Conservation (phyloP, 2,797 vertebrate genomes). For the Lerista edwardsae region DNA sequence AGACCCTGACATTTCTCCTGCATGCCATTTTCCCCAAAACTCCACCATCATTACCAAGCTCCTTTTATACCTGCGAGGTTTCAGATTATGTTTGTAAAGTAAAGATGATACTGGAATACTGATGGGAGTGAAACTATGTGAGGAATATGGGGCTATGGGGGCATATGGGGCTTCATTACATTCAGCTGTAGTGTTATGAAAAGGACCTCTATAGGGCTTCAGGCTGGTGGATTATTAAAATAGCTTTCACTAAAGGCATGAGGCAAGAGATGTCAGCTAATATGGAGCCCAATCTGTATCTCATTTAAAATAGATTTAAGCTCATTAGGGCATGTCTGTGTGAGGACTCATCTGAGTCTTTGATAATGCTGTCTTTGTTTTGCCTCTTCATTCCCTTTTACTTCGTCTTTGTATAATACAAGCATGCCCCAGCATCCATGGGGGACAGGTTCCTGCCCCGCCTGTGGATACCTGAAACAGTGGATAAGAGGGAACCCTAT, state of each 20-base stretch:
- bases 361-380: background rate
- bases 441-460: too few relatives aligned
- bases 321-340: background rate
- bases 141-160: background rate
- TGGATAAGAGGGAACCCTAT: too few relatives aligned
- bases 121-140: background rate
- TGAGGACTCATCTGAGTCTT: background rate
- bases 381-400: too few relatives aligned
- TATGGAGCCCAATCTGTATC: background rate
- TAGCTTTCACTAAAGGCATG: background rate
- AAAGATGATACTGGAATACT: background rate
- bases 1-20: background rate
- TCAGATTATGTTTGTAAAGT: background rate
- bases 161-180: background rate
- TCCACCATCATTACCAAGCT: background rate
- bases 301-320: conserved; percentile 5
- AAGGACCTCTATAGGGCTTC: background rate
- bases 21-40: background rate
- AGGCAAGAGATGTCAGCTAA: background rate
- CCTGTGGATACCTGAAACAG: too few relatives aligned
- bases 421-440: too few relatives aligned
- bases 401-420: too few relatives aligned
- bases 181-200: background rate
- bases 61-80: background rate
- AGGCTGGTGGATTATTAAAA: background rate